These are phyloP conservation scores for Cheilosia urbana DNA, from an alignment of 2,888 invertebrate genomes.

Conservation along the genomic window DNA sequence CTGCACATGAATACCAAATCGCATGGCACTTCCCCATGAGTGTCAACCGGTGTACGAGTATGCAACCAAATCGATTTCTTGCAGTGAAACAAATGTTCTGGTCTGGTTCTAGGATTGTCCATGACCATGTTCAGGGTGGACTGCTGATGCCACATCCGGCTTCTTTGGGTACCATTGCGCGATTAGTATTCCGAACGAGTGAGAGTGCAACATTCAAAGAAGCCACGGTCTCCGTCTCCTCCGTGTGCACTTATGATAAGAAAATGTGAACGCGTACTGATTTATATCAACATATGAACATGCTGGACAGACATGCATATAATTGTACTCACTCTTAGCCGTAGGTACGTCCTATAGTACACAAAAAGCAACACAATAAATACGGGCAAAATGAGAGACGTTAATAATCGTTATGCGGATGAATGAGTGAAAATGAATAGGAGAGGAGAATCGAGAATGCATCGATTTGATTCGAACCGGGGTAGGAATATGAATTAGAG, in stretches of 20 bases:
- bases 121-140: slow-evolving; percentile 69
- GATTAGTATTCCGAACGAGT: slow-evolving; percentile 73
- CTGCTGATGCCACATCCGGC: slow-evolving; percentile 73
- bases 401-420: slow-evolving; percentile 57
- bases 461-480: slow-evolving; percentile 71
- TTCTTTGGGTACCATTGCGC: slow-evolving; percentile 52
- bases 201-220: slow-evolving; percentile 73
- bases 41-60: slow-evolving; percentile 44
- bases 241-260: slow-evolving; percentile 71
- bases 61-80: slow-evolving; percentile 67
- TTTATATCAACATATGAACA: slow-evolving; percentile 73
- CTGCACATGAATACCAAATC: slow-evolving; percentile 71
- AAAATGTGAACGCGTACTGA: slow-evolving; percentile 74
- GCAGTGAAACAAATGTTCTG: slow-evolving; percentile 72
- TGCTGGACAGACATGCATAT: slow-evolving; percentile 39
- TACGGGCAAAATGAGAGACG: slow-evolving; percentile 51
- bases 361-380: slow-evolving; percentile 58
- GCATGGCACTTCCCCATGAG: slow-evolving; percentile 70
- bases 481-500: slow-evolving; percentile 74
- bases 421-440: slow-evolving; percentile 36
- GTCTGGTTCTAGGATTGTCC: slow-evolving; percentile 74
- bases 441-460: slow-evolving; percentile 14
- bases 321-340: no score
- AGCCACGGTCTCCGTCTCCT: slow-evolving; percentile 35
- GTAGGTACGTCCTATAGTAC: neutral